These are phyloP conservation scores for Hydropsyche tenuis DNA, from an alignment of 1,140 invertebrate species.

Conservation along the genomic window DNA sequence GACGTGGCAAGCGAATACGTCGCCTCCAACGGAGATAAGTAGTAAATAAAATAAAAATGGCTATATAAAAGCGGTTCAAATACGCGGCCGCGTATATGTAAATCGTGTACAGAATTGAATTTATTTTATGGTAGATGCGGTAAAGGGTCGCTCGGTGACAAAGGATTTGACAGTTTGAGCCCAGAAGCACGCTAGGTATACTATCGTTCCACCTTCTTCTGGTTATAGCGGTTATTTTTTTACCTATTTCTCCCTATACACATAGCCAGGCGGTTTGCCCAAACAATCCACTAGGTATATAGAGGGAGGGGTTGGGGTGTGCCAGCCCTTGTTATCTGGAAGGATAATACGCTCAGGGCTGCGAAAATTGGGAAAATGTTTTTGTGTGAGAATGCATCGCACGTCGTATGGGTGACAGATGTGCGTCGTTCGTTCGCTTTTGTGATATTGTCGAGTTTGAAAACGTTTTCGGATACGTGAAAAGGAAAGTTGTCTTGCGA, in stretches of 20 bases:
- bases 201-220: neutral
- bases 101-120: constrained; percentile 34
- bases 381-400: too few relatives aligned
- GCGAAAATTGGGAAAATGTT: neutral
- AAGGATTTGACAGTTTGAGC: constrained; percentile 41
- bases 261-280: constrained; percentile 30
- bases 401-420: too few relatives aligned
- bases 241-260: neutral
- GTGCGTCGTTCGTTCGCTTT: too few relatives aligned
- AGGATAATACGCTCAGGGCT: constrained; percentile 16
- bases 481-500: too few relatives aligned
- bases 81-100: neutral
- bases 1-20: neutral
- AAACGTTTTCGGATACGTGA: too few relatives aligned
- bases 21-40: constrained; percentile 5
- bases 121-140: constrained; percentile 19
- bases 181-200: neutral
- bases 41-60: constrained; percentile 21
- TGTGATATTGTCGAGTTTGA: too few relatives aligned
- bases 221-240: constrained; percentile 13
- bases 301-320: too few relatives aligned
- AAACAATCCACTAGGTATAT: constrained; percentile 24
- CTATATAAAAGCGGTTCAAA: constrained; percentile 10
- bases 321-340: constrained; percentile 13
- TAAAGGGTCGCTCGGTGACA: constrained; percentile 25